phyloP scores from a whole-genome alignment of 2,113 vertebrate genomes.

The Pollachius pollachius region DNA sequence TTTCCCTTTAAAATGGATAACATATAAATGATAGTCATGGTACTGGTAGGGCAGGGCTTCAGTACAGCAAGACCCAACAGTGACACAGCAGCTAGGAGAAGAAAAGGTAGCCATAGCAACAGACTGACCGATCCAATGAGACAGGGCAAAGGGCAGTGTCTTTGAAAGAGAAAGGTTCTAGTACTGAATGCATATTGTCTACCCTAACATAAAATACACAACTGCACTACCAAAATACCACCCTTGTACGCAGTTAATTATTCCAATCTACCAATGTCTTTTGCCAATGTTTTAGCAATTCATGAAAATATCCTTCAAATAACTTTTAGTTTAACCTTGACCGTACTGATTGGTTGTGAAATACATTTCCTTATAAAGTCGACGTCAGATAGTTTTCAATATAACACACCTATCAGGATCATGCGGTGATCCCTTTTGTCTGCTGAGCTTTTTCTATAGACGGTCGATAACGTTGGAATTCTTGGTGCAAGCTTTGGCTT shows the following conservation, averaged over 20 bases:
- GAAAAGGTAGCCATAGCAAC: conserved; percentile 3
- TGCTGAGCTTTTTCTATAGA: too few species aligned
- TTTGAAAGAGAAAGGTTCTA: background rate
- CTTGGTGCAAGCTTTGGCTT: too few species aligned
- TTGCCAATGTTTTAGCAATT: too few species aligned
- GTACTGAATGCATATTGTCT: too few species aligned
- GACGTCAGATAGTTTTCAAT: conserved; percentile 18
- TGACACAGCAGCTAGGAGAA: conserved; percentile 4
- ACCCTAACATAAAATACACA: too few species aligned
- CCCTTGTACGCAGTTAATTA: too few species aligned
- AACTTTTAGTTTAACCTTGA: background rate
- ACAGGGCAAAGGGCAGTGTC: background rate
- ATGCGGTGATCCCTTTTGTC: conserved; percentile 6
- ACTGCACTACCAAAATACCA: too few species aligned
- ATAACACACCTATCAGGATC: conserved; percentile 2
- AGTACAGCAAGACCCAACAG: background rate
- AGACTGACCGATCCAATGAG: conserved; percentile 19
- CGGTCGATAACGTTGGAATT: too few species aligned
- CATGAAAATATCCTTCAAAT: too few species aligned
- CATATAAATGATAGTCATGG: background rate
- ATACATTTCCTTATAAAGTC: conserved; percentile 28
- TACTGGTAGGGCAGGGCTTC: background rate
- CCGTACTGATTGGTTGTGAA: conserved; percentile 23
- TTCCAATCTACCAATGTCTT: too few species aligned
- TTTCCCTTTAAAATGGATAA: background rate